Conservation (phyloP, 2,797 vertebrate genomes). For the Anolis apletophallus region DNA sequence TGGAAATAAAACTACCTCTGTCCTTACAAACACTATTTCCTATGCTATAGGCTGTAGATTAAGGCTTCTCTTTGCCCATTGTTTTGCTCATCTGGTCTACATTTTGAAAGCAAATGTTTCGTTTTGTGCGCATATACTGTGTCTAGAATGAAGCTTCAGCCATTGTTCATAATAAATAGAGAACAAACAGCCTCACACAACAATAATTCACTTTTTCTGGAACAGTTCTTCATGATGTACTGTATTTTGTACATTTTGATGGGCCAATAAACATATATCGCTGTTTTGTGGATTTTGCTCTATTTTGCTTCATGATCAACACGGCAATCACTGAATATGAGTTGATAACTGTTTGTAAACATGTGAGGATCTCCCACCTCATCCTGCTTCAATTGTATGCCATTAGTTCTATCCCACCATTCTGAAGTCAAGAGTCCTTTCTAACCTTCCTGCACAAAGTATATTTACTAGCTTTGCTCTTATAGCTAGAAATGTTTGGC, state of each 20-base stretch:
- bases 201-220: neutral
- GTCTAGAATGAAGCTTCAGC: neutral
- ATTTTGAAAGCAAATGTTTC: neutral
- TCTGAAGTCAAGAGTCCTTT: neutral
- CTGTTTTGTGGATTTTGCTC: too few relatives aligned
- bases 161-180: neutral
- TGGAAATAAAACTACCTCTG: neutral
- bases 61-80: neutral
- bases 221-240: neutral
- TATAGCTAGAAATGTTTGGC: neutral
- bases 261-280: too few relatives aligned
- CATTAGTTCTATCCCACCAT: neutral
- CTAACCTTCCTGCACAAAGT: neutral
- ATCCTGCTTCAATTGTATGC: neutral
- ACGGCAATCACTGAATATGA: too few relatives aligned
- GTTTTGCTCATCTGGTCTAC: neutral
- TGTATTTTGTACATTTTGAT: too few relatives aligned
- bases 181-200: neutral
- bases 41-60: rapidly evolving
- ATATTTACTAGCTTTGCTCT: neutral
- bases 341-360: neutral
- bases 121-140: neutral
- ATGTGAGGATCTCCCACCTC: neutral
- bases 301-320: too few relatives aligned
- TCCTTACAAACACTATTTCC: rapidly evolving